Conservation (phyloP, 2,888 invertebrate genomes). For the Octodonta nipae region DNA sequence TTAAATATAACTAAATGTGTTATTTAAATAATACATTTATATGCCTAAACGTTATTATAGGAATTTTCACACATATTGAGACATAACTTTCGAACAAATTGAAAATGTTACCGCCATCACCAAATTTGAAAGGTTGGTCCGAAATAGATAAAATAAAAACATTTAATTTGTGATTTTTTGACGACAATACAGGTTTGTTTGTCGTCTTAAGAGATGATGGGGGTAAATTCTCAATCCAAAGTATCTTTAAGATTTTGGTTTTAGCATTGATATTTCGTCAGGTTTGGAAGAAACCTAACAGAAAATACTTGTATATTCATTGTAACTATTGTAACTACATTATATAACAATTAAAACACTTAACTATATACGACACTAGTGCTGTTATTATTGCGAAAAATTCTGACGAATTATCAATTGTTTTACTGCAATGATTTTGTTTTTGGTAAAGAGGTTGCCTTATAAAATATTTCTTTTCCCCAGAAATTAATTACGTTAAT, state of each 20-base stretch:
- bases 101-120: constrained; percentile 14
- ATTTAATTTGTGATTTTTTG: too few relatives aligned
- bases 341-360: constrained; percentile 25
- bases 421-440: constrained; percentile 9
- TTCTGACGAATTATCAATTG: constrained; percentile 19
- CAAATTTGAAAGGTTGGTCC: too few relatives aligned
- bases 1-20: constrained; percentile 16
- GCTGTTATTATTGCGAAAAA: constrained; percentile 21
- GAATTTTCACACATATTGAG: constrained; percentile 15
- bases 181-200: too few relatives aligned
- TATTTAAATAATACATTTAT: constrained; percentile 18
- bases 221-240: constrained; percentile 16
- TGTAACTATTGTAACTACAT: constrained; percentile 21
- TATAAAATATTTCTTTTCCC: too few relatives aligned
- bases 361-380: constrained; percentile 21
- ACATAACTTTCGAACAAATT: constrained; percentile 13
- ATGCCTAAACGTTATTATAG: constrained; percentile 20
- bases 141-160: too few relatives aligned
- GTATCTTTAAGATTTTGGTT: constrained; percentile 13
- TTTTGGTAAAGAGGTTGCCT: too few relatives aligned
- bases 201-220: too few relatives aligned
- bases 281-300: constrained; percentile 13
- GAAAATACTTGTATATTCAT: constrained; percentile 19
- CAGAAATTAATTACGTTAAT: too few relatives aligned
- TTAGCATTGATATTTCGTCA: constrained; percentile 15